Evolutionary conservation across 2,888 invertebrate species (phyloP).

Genomic region (Heliothis peltigera): DNA sequence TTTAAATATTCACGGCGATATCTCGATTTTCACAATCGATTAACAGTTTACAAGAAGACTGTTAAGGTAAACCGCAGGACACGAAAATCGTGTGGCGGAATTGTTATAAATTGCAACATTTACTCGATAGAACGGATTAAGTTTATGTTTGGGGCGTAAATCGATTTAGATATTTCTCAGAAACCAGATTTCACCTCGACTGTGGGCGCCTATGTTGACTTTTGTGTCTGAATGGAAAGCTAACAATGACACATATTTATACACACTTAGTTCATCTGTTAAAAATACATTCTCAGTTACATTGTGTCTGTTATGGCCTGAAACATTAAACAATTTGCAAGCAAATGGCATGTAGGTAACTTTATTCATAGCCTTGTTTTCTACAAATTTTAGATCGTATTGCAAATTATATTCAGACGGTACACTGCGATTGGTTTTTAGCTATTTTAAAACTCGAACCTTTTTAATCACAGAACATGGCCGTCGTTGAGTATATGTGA

Average conservation of each 20-base stretch:
- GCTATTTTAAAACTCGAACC: constrained; percentile 16
- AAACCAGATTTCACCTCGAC: constrained; percentile 38
- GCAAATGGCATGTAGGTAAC: neutral
- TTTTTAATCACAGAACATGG: constrained; percentile 15
- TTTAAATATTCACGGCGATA: constrained; percentile 15
- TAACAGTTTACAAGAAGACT: constrained; percentile 35
- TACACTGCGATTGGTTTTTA: neutral
- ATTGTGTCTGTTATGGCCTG: neutral
- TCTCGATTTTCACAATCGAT: constrained; percentile 42
- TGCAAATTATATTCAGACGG: neutral
- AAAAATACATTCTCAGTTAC: constrained; percentile 14
- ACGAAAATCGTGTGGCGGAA: constrained; percentile 69
- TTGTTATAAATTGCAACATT: constrained; percentile 30
- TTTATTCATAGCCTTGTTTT: neutral
- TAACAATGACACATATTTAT: constrained; percentile 38
- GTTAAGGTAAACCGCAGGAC: constrained; percentile 68
- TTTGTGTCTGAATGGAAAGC: constrained; percentile 25
- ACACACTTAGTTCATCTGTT: constrained; percentile 11
- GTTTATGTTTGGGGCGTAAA: constrained; percentile 23
- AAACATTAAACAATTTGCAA: neutral
- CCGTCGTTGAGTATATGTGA: constrained; percentile 9
- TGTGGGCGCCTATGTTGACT: constrained; percentile 3
- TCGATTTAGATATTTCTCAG: constrained; percentile 29
- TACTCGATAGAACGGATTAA: constrained; percentile 21
- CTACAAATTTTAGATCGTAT: neutral